Evolutionary conservation across 1,140 invertebrate species (phyloP), one percentile per base, ranked within the genome.

Genomic region (Harlomillsia oculata): DNA sequence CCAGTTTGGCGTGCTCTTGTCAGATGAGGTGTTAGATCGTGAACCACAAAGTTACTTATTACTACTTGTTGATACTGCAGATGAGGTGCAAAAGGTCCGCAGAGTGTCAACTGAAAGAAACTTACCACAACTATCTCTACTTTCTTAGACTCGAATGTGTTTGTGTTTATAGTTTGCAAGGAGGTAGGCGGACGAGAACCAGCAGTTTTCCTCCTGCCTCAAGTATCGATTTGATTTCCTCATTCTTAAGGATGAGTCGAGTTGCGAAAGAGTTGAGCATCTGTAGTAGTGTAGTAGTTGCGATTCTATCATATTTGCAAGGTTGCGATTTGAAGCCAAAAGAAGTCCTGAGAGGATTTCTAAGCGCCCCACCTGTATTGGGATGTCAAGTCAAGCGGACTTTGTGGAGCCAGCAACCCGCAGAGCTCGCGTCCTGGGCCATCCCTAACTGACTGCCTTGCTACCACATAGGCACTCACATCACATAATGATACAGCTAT

Each of bases 351-450:
- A 48, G 45, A n/a, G n/a, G n/a, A 23, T 53, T 43, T 53, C n/a
- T 41, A 37, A 36, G 53, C n/a, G n/a, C 53, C 53, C 53, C 53
- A 55, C 53, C 53, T 55, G 43, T 48, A 48, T 48, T 48, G 28
- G 45, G 45, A 40, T 48, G 44, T 53, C 36, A 45, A 29, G 25
- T 32, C 46, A 37, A 43, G 40, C 55, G 46, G 55, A 57, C 55
- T 43, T 49, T 40, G 48, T 57, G 55, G 55, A 50, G 55, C 55
- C 55, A 57, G 46, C 55, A 57, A 57, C 55, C 55, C 55, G 55
- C 55, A 57, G 55, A 30, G 45, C 46, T 32, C 45, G 30, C 45
- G 45, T 48, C 45, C 29, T 48, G 29, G 43, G 43, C 43, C 43
- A 30, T 48, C 45, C 21, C 45, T 48, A 48, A 28, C 36, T 30